Evolutionary conservation across 2,797 vertebrate species (phyloP).

Genomic region (Chrysocyon brachyurus): DNA sequence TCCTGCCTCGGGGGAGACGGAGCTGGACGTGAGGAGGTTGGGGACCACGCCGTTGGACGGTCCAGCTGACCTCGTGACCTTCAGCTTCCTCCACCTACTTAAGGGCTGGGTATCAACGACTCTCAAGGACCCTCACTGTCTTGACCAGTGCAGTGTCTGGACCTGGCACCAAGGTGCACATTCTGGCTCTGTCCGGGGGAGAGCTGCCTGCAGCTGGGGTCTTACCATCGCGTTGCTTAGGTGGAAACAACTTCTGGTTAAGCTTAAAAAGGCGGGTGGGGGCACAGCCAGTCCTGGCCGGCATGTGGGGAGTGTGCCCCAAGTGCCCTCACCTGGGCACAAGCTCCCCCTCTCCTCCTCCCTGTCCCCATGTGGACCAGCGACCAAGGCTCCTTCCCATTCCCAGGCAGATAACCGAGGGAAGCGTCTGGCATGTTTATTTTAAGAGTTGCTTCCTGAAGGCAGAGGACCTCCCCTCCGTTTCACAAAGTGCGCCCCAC

Average conservation of each 20-base stretch:
- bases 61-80: background rate
- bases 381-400: background rate
- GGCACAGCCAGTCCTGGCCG: background rate
- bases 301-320: background rate
- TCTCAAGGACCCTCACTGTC: background rate
- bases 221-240: background rate
- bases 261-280: background rate
- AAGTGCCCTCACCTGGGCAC: background rate
- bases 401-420: background rate
- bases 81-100: background rate
- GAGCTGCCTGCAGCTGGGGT: background rate
- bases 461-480: background rate
- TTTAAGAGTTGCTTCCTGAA: conserved; percentile 67
- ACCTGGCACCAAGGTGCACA: rapidly evolving
- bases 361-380: rapidly evolving
- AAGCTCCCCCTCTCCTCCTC: rapidly evolving
- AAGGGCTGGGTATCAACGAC: rapidly evolving
- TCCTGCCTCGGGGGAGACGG: background rate
- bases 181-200: background rate
- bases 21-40: rapidly evolving
- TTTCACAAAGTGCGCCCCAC: conserved; percentile 64
- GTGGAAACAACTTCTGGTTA: background rate
- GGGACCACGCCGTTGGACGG: rapidly evolving
- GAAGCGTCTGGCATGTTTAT: conserved; percentile 57
- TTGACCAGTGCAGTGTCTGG: rapidly evolving